Conservation (phyloP, 2,888 invertebrate species). For the Micoletzkya japonica region DNA sequence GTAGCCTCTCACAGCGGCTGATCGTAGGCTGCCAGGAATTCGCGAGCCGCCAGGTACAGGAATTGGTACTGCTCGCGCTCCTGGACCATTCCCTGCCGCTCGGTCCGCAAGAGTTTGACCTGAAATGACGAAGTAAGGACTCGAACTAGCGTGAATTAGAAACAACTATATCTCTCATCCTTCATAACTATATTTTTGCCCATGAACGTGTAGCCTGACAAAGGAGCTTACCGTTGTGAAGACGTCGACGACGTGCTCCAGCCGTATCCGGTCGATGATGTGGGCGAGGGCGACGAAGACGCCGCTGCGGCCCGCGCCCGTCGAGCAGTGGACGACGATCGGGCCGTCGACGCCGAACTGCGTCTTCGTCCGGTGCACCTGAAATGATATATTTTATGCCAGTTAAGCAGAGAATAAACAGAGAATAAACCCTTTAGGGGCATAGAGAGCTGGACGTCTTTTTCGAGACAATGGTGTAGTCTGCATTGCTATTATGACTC, state of each 20-base stretch:
- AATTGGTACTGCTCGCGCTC: slow-evolving; percentile 99
- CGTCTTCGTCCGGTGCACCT: slow-evolving; percentile 94
- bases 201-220: too few relatives aligned
- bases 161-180: too few relatives aligned
- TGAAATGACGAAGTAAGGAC: slow-evolving; percentile 32
- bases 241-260: slow-evolving; percentile 96
- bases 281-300: slow-evolving; percentile 97
- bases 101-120: slow-evolving; percentile 90
- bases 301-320: slow-evolving; percentile 96
- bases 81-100: slow-evolving; percentile 98
- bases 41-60: slow-evolving; percentile 96
- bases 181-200: too few relatives aligned
- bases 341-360: slow-evolving; percentile 99
- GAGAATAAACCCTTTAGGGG: too few relatives aligned
- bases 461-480: too few relatives aligned
- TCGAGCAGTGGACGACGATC: slow-evolving; percentile 82
- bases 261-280: slow-evolving; percentile 96
- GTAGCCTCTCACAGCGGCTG: too few relatives aligned
- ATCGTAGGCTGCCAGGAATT: slow-evolving; percentile 76
- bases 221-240: slow-evolving; percentile 91
- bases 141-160: too few relatives aligned
- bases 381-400: neutral
- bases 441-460: too few relatives aligned
- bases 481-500: too few relatives aligned
- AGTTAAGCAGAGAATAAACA: too few relatives aligned